Evolutionary conservation across 2,113 vertebrate species (phyloP).

Genomic region (Psilopsiagon aurifrons): DNA sequence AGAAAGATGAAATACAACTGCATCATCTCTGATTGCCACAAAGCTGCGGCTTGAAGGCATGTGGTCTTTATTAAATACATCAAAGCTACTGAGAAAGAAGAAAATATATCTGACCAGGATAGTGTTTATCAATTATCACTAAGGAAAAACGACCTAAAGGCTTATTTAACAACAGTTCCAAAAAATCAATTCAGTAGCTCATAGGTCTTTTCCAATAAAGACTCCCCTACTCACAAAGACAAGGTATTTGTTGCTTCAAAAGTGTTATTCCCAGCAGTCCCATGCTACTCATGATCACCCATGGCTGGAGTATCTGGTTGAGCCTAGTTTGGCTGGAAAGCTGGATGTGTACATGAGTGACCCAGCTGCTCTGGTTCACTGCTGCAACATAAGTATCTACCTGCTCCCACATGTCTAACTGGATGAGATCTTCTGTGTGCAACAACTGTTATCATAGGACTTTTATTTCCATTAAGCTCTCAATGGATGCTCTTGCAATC

Average conservation of each 20-base stretch:
- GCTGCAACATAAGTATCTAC: fast-evolving
- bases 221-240: neutral
- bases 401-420: neutral
- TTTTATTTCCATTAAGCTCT: neutral
- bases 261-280: neutral
- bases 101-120: neutral
- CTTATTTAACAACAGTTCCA: neutral
- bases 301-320: fast-evolving
- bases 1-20: neutral
- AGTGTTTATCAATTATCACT: neutral
- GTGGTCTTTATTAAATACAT: neutral
- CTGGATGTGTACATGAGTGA: neutral
- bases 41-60: neutral
- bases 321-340: neutral
- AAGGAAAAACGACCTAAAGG: neutral
- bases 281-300: neutral
- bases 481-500: neutral
- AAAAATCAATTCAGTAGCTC: neutral
- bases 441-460: neutral
- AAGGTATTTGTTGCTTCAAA: neutral
- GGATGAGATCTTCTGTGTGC: neutral
- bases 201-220: neutral
- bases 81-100: neutral
- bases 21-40: neutral
- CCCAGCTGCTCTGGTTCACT: neutral